phyloP scores from a whole-genome alignment of 2,113 vertebrate species.

The Triplophysa rosa region DNA sequence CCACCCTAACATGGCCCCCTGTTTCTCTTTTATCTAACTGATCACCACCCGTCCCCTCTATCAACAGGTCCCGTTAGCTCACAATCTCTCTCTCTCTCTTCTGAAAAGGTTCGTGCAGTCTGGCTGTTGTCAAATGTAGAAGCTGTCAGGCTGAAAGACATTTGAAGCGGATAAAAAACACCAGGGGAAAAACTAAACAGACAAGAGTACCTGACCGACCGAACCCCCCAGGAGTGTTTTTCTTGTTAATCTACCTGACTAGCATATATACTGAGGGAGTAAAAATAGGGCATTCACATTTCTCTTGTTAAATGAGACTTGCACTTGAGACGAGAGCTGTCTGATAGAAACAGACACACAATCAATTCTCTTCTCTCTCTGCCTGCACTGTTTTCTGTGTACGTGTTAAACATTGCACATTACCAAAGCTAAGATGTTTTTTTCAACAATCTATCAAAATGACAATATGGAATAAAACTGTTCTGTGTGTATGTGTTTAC shows the following conservation, averaged over 20 bases:
- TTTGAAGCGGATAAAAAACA: constrained; percentile 1
- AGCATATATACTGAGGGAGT: not conserved
- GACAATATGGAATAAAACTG: no score
- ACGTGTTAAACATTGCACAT: no score
- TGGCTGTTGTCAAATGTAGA: constrained; percentile 3
- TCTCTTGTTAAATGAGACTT: constrained; percentile 10
- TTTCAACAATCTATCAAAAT: no score
- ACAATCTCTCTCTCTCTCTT: constrained; percentile 8
- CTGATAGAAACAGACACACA: constrained; percentile 2
- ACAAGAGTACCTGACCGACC: not conserved
- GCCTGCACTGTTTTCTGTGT: not conserved
- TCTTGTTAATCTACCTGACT: not conserved
- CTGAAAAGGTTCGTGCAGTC: not conserved
- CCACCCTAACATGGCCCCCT: constrained; percentile 2
- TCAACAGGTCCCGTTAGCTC: constrained; percentile 12
- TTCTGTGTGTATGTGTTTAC: no score
- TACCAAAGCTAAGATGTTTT: no score
- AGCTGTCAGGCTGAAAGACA: constrained; percentile 19
- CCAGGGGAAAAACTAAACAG: not conserved
- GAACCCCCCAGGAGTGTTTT: not conserved
- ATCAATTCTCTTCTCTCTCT: not conserved
- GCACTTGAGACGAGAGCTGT: not conserved
- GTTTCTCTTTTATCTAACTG: constrained; percentile 16
- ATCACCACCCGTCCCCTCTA: not conserved
- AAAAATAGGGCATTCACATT: constrained; percentile 8